Evolutionary conservation across 2,888 invertebrate species (phyloP), one percentile per base, ranked within the genome.

Genomic region (Cinara cedri): DNA sequence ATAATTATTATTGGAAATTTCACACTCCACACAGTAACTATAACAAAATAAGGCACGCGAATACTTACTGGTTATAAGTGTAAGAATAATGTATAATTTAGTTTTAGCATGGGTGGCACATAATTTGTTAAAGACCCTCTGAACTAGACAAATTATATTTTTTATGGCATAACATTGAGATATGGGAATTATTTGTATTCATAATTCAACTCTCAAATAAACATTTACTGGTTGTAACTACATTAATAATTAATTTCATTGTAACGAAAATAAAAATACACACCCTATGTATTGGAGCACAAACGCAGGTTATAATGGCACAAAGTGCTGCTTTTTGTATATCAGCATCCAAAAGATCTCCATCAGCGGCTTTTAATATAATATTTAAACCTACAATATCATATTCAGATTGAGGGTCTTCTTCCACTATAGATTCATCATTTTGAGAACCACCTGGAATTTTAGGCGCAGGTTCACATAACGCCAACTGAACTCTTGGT

Each of bases 251-350:
- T 21, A 34, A 26, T n/a, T 26, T 60, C n/a, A 60, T 26, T 0
- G n/a, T 46, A 46, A 72, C 10, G 11, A 51, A 66, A 85, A 75
- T 3, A 13, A 54, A 62, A 62, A 16, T 65, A 24, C 88, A 87
- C 85, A 94, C 93, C 86, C 93, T 89, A 82, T 92, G 91, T 14
- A 93, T 90, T 0, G 97, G 97, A 2, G 95, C 95, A 87, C 96
- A 97, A 1, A 97, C 95, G 86, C 96, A 97, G 86, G 97, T 97
- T 74, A 96, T 94, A 80, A 98, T 89, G 24, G 96, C 94, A 83
- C 93, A 90, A 1, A 98, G 87, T 0, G 98, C 97, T 0, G 96
- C 92, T 84, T 94, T 93, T 86, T 97, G 94, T 0, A 97, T 95
- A 83, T 97, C 97, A 34, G 96, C 91, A 85, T 97, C 97, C 1